phyloP scores from a whole-genome alignment of 2,888 invertebrate genomes.

The Agonum fuliginosum region DNA sequence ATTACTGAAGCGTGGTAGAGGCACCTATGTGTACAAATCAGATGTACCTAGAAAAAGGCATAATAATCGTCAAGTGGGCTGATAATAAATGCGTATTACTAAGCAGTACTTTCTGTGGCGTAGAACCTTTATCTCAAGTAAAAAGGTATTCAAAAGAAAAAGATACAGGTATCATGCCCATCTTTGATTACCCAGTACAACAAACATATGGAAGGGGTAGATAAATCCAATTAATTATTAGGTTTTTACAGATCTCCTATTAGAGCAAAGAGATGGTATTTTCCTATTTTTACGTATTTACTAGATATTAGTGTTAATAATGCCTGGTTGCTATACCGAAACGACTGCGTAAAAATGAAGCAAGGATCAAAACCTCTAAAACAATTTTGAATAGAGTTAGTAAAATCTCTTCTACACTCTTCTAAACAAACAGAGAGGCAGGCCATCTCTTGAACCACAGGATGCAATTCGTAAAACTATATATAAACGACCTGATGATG shows the following conservation, averaged over 20 bases:
- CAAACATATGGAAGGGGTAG: constrained; percentile 37
- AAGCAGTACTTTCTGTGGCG: constrained; percentile 60
- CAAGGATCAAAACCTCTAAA: not conserved
- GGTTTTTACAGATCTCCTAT: constrained; percentile 5
- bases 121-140: constrained; percentile 52
- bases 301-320: constrained; percentile 11
- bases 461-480: too few relatives aligned
- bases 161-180: constrained; percentile 52
- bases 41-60: constrained; percentile 43
- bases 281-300: constrained; percentile 25
- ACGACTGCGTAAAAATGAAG: not conserved
- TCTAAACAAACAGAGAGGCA: too few relatives aligned
- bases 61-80: constrained; percentile 63
- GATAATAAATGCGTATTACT: constrained; percentile 63
- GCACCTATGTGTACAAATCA: constrained; percentile 58
- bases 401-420: too few relatives aligned
- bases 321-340: constrained; percentile 32
- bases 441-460: too few relatives aligned
- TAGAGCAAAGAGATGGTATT: constrained; percentile 37
- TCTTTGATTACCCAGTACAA: constrained; percentile 61
- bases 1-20: constrained; percentile 57
- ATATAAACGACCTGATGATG: too few relatives aligned
- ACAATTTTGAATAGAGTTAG: constrained; percentile 28
- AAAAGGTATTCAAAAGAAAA: constrained; percentile 50
- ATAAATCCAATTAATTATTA: constrained; percentile 5